phyloP scores from a whole-genome alignment of 1,140 invertebrate species.

The Drosophila fuyamai region DNA sequence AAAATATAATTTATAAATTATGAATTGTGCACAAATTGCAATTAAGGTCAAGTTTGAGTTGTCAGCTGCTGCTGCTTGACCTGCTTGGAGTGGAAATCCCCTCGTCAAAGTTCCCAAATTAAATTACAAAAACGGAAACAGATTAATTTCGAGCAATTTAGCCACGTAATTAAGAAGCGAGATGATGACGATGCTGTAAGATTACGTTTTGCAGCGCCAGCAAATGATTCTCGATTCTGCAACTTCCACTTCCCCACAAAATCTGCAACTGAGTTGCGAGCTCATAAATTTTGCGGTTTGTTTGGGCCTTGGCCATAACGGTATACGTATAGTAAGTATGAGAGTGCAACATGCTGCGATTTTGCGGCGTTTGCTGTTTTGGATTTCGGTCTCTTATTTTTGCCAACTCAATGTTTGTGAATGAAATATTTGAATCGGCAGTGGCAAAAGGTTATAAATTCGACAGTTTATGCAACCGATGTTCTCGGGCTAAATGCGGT shows the following conservation, averaged over 20 bases:
- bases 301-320: slow-evolving; percentile 35
- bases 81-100: slow-evolving; percentile 25
- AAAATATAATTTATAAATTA: slow-evolving; percentile 41
- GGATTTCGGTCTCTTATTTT: slow-evolving; percentile 3
- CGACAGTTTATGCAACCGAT: not conserved
- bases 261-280: slow-evolving; percentile 33
- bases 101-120: slow-evolving; percentile 32
- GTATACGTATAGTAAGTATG: slow-evolving; percentile 9
- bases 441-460: slow-evolving; percentile 28
- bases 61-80: slow-evolving; percentile 25
- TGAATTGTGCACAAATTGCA: slow-evolving; percentile 49
- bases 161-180: slow-evolving; percentile 56
- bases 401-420: slow-evolving; percentile 26
- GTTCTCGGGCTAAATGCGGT: slow-evolving; percentile 10
- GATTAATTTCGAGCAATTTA: slow-evolving; percentile 71
- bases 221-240: slow-evolving; percentile 37
- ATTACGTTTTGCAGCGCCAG: slow-evolving; percentile 21
- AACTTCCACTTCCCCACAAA: slow-evolving; percentile 25
- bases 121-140: slow-evolving; percentile 70
- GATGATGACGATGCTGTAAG: slow-evolving; percentile 43
- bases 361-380: slow-evolving; percentile 22
- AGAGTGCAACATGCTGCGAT: slow-evolving; percentile 38
- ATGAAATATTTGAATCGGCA: slow-evolving; percentile 41
- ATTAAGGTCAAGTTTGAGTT: slow-evolving; percentile 46
- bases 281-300: slow-evolving; percentile 38